Evolutionary conservation across 2,888 invertebrate species (phyloP), one percentile per base, ranked within the genome.

Genomic region (Nomada lathburiana): DNA sequence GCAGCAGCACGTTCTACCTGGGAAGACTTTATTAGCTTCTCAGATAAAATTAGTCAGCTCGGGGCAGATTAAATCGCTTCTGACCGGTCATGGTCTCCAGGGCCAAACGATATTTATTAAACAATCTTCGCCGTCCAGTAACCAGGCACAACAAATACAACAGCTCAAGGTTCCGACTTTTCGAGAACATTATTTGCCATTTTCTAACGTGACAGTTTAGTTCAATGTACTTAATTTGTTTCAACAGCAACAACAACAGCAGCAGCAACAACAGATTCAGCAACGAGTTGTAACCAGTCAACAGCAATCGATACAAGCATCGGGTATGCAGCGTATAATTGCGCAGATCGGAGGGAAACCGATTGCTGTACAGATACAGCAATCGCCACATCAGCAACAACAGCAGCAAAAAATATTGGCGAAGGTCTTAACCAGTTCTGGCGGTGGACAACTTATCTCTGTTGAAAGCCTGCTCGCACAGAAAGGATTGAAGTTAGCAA

Each of bases 351-450:
- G 94, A 20, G 94, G 94, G 3, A 94, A 94, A 71, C 94, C 94
- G 0, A 93, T 94, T 4, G 94, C 95, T 18, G 93, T 95, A 44
- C 94, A 95, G 70, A 94, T 95, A 81, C 95, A 95, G 82, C 95
- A 95, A 78, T 92, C 93, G 5, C 93, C 94, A 2, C 93, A 94
- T 82, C 93, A 94, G 20, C 94, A 94, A 63, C 94, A 94, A 82
- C 92, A 93, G 42, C 94, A 94, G 74, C 93, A 93, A 71, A 94
- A 94, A 4, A 95, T 97, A 44, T 95, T 97, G 55, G 97, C 97
- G 0, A 97, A 97, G 92, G 95, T 97, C 23, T 94, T 97, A 36
- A 96, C 97, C 9, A 97, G 96, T 92, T 95, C 97, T 4, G 94
- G 95, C 10, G 95, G 95, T 2, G 94, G 94, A 13, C 95, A 95